phyloP scores from a whole-genome alignment of 2,113 vertebrate species.

The Atractosteus spatula region DNA sequence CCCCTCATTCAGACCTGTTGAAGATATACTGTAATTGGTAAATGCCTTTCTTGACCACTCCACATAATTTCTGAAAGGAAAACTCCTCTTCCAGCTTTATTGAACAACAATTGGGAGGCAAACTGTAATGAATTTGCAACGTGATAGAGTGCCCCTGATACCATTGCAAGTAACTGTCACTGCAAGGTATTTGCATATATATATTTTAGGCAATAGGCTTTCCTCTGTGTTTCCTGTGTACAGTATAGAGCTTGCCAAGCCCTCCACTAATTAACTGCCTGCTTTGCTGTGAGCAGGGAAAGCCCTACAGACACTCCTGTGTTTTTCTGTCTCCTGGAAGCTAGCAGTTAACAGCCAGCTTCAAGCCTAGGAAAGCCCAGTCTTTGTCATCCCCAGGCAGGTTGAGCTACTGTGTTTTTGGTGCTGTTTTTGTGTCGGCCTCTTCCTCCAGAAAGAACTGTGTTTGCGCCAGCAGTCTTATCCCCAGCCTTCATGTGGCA shows the following conservation, averaged over 20 bases:
- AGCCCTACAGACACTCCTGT: not conserved
- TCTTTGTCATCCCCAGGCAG: not conserved
- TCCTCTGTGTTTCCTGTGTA: conserved; percentile 1
- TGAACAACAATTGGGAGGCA: not conserved
- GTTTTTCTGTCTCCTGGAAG: not conserved
- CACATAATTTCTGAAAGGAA: too few relatives aligned
- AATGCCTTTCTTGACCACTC: too few relatives aligned
- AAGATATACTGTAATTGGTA: too few relatives aligned
- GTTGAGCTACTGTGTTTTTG: not conserved
- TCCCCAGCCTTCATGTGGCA: not conserved
- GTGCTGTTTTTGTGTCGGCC: not conserved
- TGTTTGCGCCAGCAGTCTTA: not conserved
- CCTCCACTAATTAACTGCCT: not conserved
- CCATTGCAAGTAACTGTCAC: too few relatives aligned
- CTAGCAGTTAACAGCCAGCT: not conserved
- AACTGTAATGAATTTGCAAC: not conserved
- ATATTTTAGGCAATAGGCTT: not conserved
- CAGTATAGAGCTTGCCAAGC: not conserved
- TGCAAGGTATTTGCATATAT: not conserved
- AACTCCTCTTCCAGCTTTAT: too few relatives aligned
- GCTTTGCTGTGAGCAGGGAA: not conserved
- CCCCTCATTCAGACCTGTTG: too few relatives aligned
- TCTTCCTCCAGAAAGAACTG: not conserved
- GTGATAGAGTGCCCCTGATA: too few relatives aligned
- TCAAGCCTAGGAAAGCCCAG: not conserved